These are phyloP conservation scores for Malaclemys terrapin DNA, from an alignment of 2,113 vertebrate species.

Conservation along the genomic window DNA sequence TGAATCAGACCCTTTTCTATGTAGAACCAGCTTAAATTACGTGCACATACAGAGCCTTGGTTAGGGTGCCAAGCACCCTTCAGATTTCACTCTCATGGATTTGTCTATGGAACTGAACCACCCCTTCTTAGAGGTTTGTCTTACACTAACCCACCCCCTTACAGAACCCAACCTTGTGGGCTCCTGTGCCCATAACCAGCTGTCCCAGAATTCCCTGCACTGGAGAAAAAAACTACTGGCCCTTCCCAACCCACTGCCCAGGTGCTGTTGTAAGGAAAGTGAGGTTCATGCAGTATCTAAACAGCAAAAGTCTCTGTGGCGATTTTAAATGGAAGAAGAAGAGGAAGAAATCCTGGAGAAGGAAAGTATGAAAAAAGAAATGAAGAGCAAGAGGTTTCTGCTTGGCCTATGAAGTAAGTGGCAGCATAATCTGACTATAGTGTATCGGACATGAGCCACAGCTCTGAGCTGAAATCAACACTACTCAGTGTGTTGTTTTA, in stretches of 20 bases:
- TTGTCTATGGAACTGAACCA: neutral
- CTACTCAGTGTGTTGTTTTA: fast-evolving
- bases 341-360: fast-evolving
- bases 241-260: neutral
- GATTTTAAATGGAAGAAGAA: neutral
- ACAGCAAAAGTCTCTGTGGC: neutral
- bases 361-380: neutral
- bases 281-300: neutral
- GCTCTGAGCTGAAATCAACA: fast-evolving
- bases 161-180: neutral
- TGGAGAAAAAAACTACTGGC: neutral
- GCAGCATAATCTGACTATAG: neutral
- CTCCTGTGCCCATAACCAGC: neutral
- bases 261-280: neutral
- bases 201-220: neutral
- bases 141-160: neutral
- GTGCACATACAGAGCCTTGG: neutral
- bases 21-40: fast-evolving
- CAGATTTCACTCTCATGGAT: neutral
- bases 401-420: neutral
- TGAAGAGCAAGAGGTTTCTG: neutral
- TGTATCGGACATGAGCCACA: fast-evolving
- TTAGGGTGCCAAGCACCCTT: neutral
- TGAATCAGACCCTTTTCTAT: neutral
- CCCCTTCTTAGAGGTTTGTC: too few relatives aligned